Conservation (phyloP, 2,113 vertebrate species). For the Pterocles burchelli region DNA sequence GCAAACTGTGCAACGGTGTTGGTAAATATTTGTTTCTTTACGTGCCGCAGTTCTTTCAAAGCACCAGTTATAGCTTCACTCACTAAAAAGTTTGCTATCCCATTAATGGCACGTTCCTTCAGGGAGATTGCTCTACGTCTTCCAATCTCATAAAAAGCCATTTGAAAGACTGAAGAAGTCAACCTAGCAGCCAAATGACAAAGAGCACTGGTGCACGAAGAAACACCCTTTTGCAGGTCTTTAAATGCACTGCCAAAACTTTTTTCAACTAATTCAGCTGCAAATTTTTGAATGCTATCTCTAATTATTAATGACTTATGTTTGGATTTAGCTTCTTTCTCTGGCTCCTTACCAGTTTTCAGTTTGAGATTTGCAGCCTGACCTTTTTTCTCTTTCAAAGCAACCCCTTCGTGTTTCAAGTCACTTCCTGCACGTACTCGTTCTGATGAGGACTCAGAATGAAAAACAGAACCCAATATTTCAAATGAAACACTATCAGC, state of each 20-base stretch:
- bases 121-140: slow-evolving; percentile 86
- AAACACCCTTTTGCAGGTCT: slow-evolving; percentile 93
- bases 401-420: neutral
- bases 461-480: slow-evolving; percentile 87
- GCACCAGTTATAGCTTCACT: slow-evolving; percentile 91
- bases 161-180: slow-evolving; percentile 93
- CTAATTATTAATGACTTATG: slow-evolving; percentile 84
- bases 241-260: slow-evolving; percentile 92
- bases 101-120: slow-evolving; percentile 89
- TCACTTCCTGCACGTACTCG: neutral
- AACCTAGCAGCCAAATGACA: slow-evolving; percentile 91
- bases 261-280: slow-evolving; percentile 91
- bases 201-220: slow-evolving; percentile 90
- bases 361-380: slow-evolving; percentile 7
- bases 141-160: slow-evolving; percentile 96
- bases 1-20: slow-evolving; percentile 88
- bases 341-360: slow-evolving; percentile 29
- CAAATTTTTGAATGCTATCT: slow-evolving; percentile 93
- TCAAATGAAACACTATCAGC: slow-evolving; percentile 88
- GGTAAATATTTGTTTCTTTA: slow-evolving; percentile 95
- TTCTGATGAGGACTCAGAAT: neutral
- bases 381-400: slow-evolving; percentile 50
- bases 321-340: slow-evolving; percentile 76
- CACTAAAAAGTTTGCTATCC: slow-evolving; percentile 89
- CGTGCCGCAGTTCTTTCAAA: slow-evolving; percentile 86